Evolutionary conservation across 2,113 vertebrate genomes (phyloP).

Genomic region (Actinemys pallida): DNA sequence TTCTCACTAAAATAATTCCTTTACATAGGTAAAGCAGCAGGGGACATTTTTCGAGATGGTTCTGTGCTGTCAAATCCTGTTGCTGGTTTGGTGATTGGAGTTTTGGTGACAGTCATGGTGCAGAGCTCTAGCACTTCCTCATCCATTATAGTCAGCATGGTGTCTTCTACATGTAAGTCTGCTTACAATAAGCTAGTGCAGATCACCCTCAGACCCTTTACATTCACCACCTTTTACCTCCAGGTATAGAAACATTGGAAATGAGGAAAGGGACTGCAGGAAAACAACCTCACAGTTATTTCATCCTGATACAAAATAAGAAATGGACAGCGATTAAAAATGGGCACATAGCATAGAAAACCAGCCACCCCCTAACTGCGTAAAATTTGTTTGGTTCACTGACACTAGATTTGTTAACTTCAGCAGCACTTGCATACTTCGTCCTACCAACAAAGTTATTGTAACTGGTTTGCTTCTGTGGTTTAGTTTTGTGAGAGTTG

Average conservation of each 20-base stretch:
- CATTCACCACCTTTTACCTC: background rate
- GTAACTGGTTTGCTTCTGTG: background rate
- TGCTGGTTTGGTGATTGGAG: slow-evolving; percentile 93
- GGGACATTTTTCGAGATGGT: slow-evolving; percentile 94
- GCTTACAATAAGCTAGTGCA: background rate
- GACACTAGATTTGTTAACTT: background rate
- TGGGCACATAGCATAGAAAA: background rate
- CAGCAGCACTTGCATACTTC: background rate
- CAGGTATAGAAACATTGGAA: background rate
- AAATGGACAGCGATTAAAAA: background rate
- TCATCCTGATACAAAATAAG: background rate
- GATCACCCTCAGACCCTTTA: background rate
- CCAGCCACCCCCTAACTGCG: background rate
- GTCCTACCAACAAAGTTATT: background rate
- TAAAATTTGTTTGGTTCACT: background rate
- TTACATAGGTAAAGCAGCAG: slow-evolving; percentile 90
- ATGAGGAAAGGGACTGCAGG: background rate
- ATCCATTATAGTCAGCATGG: slow-evolving; percentile 98
- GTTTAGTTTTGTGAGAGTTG: background rate
- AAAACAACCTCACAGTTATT: background rate
- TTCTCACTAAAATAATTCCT: background rate
- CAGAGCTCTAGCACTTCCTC: slow-evolving; percentile 98
- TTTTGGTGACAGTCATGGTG: slow-evolving; percentile 95
- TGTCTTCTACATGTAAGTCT: slow-evolving; percentile 92
- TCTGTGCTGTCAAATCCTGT: slow-evolving; percentile 92